A percentile compares a stretch with the other conserved stretches of the same genome.
Conservation (phyloP, 2,113 vertebrate genomes). For the Dicrurus megarhynchus region DNA sequence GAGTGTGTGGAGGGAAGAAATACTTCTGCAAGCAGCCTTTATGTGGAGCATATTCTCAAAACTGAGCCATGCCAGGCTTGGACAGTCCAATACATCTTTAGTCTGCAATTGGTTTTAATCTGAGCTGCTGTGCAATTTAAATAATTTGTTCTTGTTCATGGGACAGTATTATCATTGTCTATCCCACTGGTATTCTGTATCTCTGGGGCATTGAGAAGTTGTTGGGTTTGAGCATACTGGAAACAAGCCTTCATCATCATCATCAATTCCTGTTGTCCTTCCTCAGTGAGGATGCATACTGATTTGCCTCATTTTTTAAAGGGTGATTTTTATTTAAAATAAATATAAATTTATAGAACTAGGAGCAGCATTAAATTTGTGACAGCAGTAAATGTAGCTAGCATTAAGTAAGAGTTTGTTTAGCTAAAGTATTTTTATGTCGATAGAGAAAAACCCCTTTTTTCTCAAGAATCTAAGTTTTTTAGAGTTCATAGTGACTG, state of each 20-base stretch:
- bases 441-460: not conserved
- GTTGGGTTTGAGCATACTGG: not conserved
- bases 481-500: not conserved
- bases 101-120: not conserved
- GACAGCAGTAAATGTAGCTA: not conserved
- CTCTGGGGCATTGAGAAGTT: not conserved
- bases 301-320: not conserved
- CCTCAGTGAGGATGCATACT: not conserved
- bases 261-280: not conserved
- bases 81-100: not conserved
- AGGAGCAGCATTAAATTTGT: not conserved
- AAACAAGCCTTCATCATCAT: not conserved
- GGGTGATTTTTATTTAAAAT: not conserved
- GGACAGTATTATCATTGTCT: not conserved
- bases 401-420: not conserved
- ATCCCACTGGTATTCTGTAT: not conserved
- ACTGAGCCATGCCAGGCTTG: not conserved
- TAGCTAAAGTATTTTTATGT: not conserved
- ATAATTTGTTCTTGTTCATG: not conserved
- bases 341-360: not conserved
- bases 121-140: not conserved
- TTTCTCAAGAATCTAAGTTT: not conserved
- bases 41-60: not conserved
- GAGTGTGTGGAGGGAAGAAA: not conserved
- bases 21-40: not conserved